Evolutionary conservation across 2,797 vertebrate genomes (phyloP).

Genomic region (Heteromormyrus szaboi): DNA sequence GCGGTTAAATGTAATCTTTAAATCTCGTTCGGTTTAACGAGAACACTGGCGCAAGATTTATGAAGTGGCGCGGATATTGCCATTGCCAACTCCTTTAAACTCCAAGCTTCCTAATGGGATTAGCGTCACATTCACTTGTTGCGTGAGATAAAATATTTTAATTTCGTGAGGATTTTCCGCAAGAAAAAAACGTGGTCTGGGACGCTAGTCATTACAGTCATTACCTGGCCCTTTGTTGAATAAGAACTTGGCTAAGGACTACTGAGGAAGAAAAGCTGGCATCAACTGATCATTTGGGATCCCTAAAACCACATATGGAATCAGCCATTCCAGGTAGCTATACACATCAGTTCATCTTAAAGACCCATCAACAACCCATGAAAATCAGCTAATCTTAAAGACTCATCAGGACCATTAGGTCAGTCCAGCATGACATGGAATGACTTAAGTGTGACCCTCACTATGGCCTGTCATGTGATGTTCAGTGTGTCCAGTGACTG

Average conservation of each 20-base stretch:
- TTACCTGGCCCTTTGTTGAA: background rate
- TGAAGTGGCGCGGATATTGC: background rate
- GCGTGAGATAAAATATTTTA: background rate
- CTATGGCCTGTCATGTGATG: background rate
- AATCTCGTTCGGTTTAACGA: background rate
- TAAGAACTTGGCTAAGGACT: background rate
- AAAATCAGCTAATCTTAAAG: background rate
- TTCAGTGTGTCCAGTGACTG: background rate
- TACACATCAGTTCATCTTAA: background rate
- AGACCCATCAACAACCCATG: background rate
- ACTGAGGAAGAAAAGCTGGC: background rate
- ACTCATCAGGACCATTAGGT: background rate
- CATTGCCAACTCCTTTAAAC: background rate
- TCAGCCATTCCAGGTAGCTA: background rate
- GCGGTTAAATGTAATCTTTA: constrained; percentile 9
- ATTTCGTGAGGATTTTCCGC: background rate
- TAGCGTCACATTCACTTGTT: background rate
- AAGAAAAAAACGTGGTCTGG: background rate
- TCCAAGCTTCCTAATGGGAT: background rate
- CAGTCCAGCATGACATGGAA: background rate
- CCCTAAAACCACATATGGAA: background rate
- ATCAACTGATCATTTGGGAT: background rate
- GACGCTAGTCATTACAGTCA: constrained; percentile 3
- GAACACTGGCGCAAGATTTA: background rate
- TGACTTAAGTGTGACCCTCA: background rate